Base-by-base conservation (phyloP, 2,113 vertebrate species). In the Hipposideros armiger region DNA sequence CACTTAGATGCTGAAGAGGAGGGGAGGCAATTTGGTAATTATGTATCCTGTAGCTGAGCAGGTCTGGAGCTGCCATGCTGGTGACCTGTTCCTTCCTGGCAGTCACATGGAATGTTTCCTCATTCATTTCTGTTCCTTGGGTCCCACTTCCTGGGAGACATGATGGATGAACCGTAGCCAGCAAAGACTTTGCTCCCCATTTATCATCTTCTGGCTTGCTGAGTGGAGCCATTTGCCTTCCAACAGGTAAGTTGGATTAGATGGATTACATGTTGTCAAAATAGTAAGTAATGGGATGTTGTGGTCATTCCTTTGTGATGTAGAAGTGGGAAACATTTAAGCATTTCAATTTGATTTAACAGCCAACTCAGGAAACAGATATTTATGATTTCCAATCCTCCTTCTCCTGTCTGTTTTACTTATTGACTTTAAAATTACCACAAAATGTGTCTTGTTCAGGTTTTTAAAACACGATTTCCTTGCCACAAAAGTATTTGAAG, bases 251-350 rank as follows among this genome's bases (percentile, higher is more conserved):
- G 87, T 17, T 90, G 77, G 85, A 64, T 28, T 78, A 95, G 90
- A 97, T 91, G 88, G 91, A 98, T 97, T 91, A 62, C 58, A 58
- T 70, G 62, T 93, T 92, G 90, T 97, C 97, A 97, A 64, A 56
- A 87, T 4, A 20, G 56, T 91, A 97, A 95, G 77, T 91, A 96
- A 96, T 72, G 87, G 67, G 50, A 96, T 77, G 62, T 86, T 80
- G 69, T 84, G 95, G 88, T 92, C 90, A 86, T 95, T 94, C 86
- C 82, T 96, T 93, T 93, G 90, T 84, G 86, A 95, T 83, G 54
- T 30, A 66, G 74, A 90, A 74, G 30, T 52, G 81, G 62, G 40
- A 97, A 90, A 82, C 60, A 88, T 73, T 89, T 83, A 95, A 82
- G 11, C 80, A 76, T 86, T 95, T 97, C 66, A 64, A 60, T 28